A percentile compares a stretch with the other conserved stretches of the same genome.
Conservation (phyloP, 2,888 invertebrate genomes). For the Galerucella calmariensis region DNA sequence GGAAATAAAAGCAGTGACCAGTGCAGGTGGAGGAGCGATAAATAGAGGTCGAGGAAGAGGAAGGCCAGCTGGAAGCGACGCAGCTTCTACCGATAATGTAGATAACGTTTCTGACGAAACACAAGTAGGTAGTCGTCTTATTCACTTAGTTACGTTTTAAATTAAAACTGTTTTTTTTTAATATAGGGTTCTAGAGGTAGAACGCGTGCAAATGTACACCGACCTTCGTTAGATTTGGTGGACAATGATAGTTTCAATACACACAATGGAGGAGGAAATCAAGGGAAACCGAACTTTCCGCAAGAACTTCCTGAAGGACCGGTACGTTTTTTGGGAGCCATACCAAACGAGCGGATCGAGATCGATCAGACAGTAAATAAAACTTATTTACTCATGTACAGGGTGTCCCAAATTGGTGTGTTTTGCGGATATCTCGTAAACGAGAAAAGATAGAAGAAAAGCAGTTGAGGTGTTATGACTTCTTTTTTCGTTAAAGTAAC, state of each 20-base stretch:
- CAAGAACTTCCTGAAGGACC: constrained; percentile 68
- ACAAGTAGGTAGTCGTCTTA: constrained; percentile 52
- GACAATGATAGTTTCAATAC: constrained; percentile 83
- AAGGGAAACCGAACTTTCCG: constrained; percentile 69
- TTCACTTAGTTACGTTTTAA: not conserved
- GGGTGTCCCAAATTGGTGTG: too few relatives aligned
- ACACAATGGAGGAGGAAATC: constrained; percentile 65
- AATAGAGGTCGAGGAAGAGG: constrained; percentile 65
- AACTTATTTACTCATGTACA: not conserved
- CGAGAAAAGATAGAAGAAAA: too few relatives aligned
- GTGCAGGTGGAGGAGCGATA: constrained; percentile 20
- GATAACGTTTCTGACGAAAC: constrained; percentile 63
- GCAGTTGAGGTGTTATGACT: too few relatives aligned
- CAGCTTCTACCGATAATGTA: constrained; percentile 44
- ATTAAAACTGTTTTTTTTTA: constrained; percentile 21
- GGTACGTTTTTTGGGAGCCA: constrained; percentile 70
- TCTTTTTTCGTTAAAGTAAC: too few relatives aligned
- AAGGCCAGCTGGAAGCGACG: constrained; percentile 58
- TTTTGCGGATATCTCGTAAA: too few relatives aligned
- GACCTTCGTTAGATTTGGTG: constrained; percentile 83
- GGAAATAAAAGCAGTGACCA: constrained; percentile 48
- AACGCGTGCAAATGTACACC: constrained; percentile 73
- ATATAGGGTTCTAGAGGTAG: constrained; percentile 63
- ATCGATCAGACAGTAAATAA: constrained; percentile 49
- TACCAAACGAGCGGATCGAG: constrained; percentile 68